These are phyloP conservation scores for Hydropsyche betteni DNA, from an alignment of 2,888 invertebrate genomes.

Conservation along the genomic window DNA sequence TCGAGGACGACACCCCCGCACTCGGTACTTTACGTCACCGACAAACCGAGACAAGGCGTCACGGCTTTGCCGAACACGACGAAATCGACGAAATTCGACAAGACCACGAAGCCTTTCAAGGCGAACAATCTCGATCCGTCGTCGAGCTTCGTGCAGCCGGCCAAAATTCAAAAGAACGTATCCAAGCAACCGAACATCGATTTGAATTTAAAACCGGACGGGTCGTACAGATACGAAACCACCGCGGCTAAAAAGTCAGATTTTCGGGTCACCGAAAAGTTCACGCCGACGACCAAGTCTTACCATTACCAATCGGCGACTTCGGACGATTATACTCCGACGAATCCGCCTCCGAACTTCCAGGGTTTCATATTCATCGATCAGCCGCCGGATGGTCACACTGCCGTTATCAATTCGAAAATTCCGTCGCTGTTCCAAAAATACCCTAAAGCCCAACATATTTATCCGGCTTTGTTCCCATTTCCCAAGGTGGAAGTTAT, in stretches of 20 bases:
- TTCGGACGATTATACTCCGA: conserved; percentile 54
- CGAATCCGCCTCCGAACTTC: conserved; percentile 55
- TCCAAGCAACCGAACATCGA: conserved; percentile 54
- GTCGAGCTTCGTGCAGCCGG: conserved; percentile 31
- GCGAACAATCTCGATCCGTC: conserved; percentile 43
- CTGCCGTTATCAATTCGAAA: conserved; percentile 63
- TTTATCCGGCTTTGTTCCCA: conserved; percentile 76
- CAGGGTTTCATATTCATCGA: conserved; percentile 58
- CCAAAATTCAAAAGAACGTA: conserved; percentile 49
- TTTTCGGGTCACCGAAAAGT: conserved; percentile 42
- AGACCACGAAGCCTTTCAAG: conserved; percentile 44
- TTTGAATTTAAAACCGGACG: conserved; percentile 60
- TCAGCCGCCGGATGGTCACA: conserved; percentile 55
- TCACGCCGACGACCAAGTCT: conserved; percentile 47
- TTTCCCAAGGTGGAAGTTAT: conserved; percentile 59
- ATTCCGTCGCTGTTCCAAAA: conserved; percentile 77
- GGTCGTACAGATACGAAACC: conserved; percentile 53
- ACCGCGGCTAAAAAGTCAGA: conserved; percentile 39
- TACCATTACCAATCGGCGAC: conserved; percentile 50
- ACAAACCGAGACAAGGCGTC: conserved; percentile 39
- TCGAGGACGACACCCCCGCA: conserved; percentile 11
- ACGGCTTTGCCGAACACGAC: conserved; percentile 40
- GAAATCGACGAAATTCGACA: conserved; percentile 39
- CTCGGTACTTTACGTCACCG: conserved; percentile 29
- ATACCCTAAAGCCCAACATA: conserved; percentile 79